Percentiles rank a stretch among this genome's conserved stretches.
Conservation (phyloP, 2,113 vertebrate genomes). For the Ailuropoda melanoleuca region DNA sequence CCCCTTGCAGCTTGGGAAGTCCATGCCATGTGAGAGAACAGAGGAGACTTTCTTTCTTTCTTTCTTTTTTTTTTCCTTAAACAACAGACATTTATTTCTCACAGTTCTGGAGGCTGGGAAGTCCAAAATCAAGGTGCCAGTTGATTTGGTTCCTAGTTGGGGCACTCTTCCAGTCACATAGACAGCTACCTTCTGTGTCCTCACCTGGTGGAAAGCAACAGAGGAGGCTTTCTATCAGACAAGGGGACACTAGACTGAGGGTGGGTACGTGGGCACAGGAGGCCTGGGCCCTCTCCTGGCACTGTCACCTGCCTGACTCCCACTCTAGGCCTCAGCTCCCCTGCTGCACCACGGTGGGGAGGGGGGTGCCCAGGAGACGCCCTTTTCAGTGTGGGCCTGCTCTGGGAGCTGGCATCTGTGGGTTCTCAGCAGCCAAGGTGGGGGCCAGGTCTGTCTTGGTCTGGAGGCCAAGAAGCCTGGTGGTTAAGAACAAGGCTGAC, state of each 20-base stretch:
- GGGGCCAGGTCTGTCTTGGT: background rate
- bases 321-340: background rate
- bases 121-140: no score
- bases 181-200: no score
- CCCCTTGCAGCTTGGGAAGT: background rate
- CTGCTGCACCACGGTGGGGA: fast-evolving
- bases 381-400: background rate
- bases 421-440: background rate
- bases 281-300: background rate
- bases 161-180: no score
- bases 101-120: no score
- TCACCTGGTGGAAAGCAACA: background rate
- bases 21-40: background rate
- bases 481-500: background rate
- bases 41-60: no score
- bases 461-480: background rate
- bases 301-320: background rate
- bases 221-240: background rate
- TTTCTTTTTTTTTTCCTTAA: no score
- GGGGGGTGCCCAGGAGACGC: background rate
- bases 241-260: background rate
- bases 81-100: no score
- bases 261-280: background rate
- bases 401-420: background rate
- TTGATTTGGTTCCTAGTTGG: no score